phyloP scores from a whole-genome alignment of 2,888 invertebrate species.

The Melieria crassipennis region DNA sequence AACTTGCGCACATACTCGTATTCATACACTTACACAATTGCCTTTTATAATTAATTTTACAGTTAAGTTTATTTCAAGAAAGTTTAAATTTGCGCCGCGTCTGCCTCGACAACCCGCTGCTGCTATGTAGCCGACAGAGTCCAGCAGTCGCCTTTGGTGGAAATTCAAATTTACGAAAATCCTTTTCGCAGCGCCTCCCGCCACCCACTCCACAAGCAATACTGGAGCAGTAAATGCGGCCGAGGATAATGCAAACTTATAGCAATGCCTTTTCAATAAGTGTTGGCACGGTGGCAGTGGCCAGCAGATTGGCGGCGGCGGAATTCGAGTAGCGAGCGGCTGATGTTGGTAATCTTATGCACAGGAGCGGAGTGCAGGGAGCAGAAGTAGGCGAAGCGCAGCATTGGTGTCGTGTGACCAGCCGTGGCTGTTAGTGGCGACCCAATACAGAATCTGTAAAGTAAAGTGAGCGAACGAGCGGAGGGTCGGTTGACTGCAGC shows the following conservation, averaged over 20 bases:
- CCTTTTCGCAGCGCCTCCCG: slow-evolving; percentile 40
- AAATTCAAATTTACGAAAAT: slow-evolving; percentile 55
- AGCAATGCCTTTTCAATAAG: slow-evolving; percentile 33
- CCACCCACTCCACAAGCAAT: neutral
- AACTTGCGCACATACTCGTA: slow-evolving; percentile 13
- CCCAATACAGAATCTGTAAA: no score
- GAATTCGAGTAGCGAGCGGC: no score
- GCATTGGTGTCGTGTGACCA: no score
- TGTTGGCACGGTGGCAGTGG: neutral
- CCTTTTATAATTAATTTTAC: slow-evolving; percentile 49
- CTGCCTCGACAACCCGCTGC: no score
- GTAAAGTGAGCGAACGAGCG: no score
- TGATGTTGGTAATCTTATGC: no score
- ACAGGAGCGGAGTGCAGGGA: no score
- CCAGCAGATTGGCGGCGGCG: no score
- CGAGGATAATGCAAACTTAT: slow-evolving; percentile 36
- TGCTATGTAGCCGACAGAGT: no score
- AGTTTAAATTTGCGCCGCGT: slow-evolving; percentile 50
- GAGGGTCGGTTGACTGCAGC: no score
- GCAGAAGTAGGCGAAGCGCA: no score
- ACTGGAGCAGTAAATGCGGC: slow-evolving; percentile 29
- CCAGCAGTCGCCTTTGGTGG: neutral
- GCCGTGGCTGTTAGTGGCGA: no score
- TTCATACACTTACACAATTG: slow-evolving; percentile 39
- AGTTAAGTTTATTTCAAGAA: slow-evolving; percentile 52